Conservation (phyloP, 2,888 invertebrate species). For the Callyntrura sp. region DNA sequence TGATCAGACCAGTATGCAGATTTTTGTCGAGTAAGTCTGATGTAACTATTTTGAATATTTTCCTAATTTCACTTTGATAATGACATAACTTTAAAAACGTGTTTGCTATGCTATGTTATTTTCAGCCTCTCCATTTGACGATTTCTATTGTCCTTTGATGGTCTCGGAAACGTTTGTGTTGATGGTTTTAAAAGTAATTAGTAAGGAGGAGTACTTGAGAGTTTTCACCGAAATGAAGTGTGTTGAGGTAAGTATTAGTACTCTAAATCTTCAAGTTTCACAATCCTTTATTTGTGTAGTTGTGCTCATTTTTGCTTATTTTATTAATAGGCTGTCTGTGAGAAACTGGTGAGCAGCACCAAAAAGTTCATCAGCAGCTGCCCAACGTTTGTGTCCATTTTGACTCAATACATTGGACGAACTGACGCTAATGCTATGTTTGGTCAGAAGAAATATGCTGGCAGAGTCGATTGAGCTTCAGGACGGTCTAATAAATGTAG, state of each 20-base stretch:
- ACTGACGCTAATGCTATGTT: constrained; percentile 81
- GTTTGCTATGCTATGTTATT: not conserved
- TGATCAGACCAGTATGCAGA: constrained; percentile 92
- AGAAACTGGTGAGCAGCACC: constrained; percentile 82
- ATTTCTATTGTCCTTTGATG: constrained; percentile 83
- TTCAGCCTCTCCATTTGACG: constrained; percentile 82
- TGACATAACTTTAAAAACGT: not conserved
- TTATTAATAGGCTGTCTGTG: constrained; percentile 80
- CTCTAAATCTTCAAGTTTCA: no score
- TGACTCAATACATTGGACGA: constrained; percentile 83
- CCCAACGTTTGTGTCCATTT: constrained; percentile 82
- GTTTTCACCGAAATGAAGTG: constrained; percentile 88
- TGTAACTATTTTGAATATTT: not conserved
- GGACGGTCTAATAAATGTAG: constrained; percentile 95
- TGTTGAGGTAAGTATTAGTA: constrained; percentile 80
- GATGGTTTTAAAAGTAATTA: constrained; percentile 92
- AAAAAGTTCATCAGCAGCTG: constrained; percentile 83
- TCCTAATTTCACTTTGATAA: not conserved
- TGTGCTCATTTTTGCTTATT: not conserved
- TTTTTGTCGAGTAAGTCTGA: constrained; percentile 89
- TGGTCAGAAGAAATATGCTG: constrained; percentile 82
- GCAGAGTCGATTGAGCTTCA: constrained; percentile 87
- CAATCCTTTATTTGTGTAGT: no score
- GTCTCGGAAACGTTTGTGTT: constrained; percentile 95
- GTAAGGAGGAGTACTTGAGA: constrained; percentile 90